These are phyloP conservation scores for Eunapius fragilis DNA, from an alignment of 37 sponge, comb jelly and placozoan species.

Conservation along the genomic window DNA sequence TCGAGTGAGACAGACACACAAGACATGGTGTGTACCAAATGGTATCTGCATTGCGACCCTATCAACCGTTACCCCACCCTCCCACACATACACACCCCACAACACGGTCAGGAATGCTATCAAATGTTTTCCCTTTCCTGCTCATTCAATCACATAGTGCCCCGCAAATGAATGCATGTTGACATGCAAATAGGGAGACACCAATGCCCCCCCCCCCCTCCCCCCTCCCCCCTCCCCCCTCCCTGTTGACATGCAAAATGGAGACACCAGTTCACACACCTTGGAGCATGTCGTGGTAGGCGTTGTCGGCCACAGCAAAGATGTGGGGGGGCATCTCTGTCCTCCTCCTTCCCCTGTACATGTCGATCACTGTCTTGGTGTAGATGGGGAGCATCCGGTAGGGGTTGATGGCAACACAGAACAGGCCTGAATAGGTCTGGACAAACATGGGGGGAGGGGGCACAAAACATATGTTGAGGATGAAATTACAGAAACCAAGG, in stretches of 20 bases:
- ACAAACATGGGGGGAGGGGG: neutral
- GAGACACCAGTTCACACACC: slow-evolving; percentile 47
- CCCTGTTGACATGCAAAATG: neutral
- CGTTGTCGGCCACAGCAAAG: slow-evolving; percentile 94
- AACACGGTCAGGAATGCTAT: too few species aligned
- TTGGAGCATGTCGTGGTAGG: slow-evolving; percentile 96
- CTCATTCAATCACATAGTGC: neutral
- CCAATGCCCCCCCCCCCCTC: neutral
- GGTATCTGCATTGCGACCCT: too few species aligned
- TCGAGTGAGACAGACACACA: too few species aligned
- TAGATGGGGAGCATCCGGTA: slow-evolving; percentile 94
- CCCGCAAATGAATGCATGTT: too few species aligned
- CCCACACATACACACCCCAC: too few species aligned
- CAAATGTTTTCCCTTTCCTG: neutral
- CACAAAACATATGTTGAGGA: neutral
- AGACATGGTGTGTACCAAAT: too few species aligned
- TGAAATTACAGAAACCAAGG: neutral
- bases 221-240: neutral
- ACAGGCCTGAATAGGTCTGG: slow-evolving; percentile 99
- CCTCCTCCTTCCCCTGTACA: slow-evolving; percentile 94
- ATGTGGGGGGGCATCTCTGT: slow-evolving; percentile 97
- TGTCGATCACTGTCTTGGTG: slow-evolving; percentile 85
- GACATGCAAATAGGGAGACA: too few species aligned
- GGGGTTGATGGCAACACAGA: slow-evolving; percentile 98
- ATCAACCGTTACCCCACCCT: neutral